phyloP scores from a whole-genome alignment of 2,113 vertebrate species.

The Rhipidura dahli region DNA sequence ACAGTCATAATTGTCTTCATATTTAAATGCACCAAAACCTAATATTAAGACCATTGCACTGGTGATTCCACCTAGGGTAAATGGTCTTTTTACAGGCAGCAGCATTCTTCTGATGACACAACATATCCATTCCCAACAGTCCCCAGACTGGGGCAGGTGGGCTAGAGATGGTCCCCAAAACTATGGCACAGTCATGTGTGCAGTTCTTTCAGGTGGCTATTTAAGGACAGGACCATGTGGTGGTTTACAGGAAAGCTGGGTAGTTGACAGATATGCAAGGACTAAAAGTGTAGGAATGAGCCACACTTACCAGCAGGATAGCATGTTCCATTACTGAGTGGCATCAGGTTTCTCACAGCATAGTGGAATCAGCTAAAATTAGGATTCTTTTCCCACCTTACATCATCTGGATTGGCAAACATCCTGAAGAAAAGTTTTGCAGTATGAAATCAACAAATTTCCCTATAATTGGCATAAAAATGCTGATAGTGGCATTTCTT shows the following conservation, averaged over 20 bases:
- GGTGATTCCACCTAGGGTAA: background rate
- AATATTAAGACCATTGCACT: background rate
- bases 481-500: background rate
- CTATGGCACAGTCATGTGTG: rapidly evolving
- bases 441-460: background rate
- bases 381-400: background rate
- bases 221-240: background rate
- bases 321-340: background rate
- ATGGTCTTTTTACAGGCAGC: background rate
- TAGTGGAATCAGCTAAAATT: background rate
- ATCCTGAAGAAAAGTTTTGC: background rate
- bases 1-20: background rate
- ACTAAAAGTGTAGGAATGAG: background rate
- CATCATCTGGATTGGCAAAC: background rate
- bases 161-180: background rate
- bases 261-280: background rate
- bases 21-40: background rate
- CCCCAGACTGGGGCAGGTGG: background rate
- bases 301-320: background rate
- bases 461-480: background rate
- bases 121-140: background rate
- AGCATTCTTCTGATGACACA: background rate
- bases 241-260: background rate
- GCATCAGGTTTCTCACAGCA: background rate
- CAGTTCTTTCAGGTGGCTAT: background rate